Evolutionary conservation across 2,113 vertebrate species (phyloP), one percentile per base, ranked within the genome.

Genomic region (Chionis minor): DNA sequence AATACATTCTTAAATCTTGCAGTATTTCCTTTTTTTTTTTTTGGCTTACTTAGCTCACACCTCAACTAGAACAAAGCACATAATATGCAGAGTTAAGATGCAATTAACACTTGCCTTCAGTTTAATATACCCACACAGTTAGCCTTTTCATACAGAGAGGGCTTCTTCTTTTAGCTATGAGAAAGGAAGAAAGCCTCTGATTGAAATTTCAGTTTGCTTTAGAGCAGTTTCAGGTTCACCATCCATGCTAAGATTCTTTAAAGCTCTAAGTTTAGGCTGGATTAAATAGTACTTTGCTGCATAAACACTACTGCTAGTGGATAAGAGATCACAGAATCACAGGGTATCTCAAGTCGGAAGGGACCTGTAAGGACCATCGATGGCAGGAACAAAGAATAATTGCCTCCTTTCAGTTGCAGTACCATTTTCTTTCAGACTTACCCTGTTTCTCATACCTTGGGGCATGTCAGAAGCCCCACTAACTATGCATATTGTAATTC

Each of bases 321-420:
- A 4, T 9, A 63, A 67, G 59, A 74, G 40, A 88, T 30, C 40
- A 81, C 15, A 69, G 32, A 67, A 24, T 40, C 81, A 33, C 1
- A 30, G 49, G 71, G 4, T 12, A 33, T 12, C 44, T 35, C 54
- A 51, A 1, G 2, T 0, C 45, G 32, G 24, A 90, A 84, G 24
- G 47, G 38, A 45, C 4, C 16, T 3, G 2, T 16, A 81, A 63
- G 16, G 55, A 88, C 58, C 55, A 75, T 6, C 0, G 0, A 62
- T 9, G 23, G 55, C 54, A 87, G 65, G 87, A 78, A 44, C 28
- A 77, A 95, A 56, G 10, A 40, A 8, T 3, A 84, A 40, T 4
- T 10, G 1, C 6, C 16, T 38, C 30, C 40, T 73, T 79, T 27
- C 45, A 66, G 42, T 7, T 79, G 38, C 8, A 2, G 51, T 15